Conservation (phyloP, 2,888 invertebrate genomes). For the Eudasyphora cyanicolor region DNA sequence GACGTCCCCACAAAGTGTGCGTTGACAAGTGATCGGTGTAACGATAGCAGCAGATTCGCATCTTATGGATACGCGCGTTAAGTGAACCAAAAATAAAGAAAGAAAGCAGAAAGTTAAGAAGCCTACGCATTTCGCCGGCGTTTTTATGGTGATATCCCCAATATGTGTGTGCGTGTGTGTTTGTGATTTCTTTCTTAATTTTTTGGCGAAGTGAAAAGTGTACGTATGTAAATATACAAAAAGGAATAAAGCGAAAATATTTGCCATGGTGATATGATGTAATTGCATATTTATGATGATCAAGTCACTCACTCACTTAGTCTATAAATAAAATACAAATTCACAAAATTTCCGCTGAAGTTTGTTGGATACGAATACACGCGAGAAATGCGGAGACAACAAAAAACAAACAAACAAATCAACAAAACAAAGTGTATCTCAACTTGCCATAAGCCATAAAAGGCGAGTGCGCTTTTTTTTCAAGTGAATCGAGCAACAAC, state of each 20-base stretch:
- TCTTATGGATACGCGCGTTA: conserved; percentile 59
- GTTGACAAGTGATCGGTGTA: neutral
- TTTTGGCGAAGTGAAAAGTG: neutral
- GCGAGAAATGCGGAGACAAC: neutral
- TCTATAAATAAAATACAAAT: conserved; percentile 27
- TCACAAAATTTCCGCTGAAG: neutral
- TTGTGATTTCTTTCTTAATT: too few relatives aligned
- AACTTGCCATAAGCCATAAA: conserved; percentile 25
- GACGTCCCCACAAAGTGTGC: neutral
- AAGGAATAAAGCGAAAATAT: neutral
- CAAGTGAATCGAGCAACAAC: neutral
- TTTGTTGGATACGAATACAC: neutral
- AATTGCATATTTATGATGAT: conserved; percentile 27
- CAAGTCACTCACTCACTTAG: neutral
- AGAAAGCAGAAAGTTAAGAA: conserved; percentile 18
- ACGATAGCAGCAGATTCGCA: conserved; percentile 45
- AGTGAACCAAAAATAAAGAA: conserved; percentile 22
- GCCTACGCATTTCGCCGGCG: neutral
- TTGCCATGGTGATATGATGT: conserved; percentile 19
- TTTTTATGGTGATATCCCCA: neutral
- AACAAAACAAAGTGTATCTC: neutral
- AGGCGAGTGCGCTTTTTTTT: conserved; percentile 25
- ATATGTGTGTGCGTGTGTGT: neutral
- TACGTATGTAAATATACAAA: neutral
- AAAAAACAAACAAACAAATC: neutral